phyloP scores from a whole-genome alignment of 2,797 vertebrate species.

The Melanotaenia trifasciata region DNA sequence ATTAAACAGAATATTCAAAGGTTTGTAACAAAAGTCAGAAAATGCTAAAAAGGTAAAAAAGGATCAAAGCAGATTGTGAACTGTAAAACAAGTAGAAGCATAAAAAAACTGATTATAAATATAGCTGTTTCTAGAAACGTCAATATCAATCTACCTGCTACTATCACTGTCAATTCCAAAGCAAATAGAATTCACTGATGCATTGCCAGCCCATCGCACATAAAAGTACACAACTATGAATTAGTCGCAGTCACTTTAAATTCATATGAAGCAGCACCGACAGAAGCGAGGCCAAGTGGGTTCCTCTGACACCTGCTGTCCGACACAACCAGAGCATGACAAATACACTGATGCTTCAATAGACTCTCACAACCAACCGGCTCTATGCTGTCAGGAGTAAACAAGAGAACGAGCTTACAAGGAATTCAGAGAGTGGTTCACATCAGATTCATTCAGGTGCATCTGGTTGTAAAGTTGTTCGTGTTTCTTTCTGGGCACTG shows the following conservation, averaged over 20 bases:
- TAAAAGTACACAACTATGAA: constrained; percentile 13
- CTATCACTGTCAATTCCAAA: constrained; percentile 13
- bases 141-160: constrained; percentile 4
- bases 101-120: background rate
- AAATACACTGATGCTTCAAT: constrained; percentile 62
- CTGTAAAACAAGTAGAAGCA: background rate
- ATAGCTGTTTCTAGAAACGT: constrained; percentile 5
- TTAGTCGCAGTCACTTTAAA: constrained; percentile 52
- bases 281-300: constrained; percentile 41
- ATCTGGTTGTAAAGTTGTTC: constrained; percentile 42
- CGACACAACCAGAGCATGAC: constrained; percentile 63
- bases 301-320: constrained; percentile 65
- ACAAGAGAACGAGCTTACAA: constrained; percentile 43
- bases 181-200: constrained; percentile 18
- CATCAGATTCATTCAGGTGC: constrained; percentile 45
- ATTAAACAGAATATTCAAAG: background rate
- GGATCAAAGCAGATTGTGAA: background rate
- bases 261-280: constrained; percentile 49
- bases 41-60: no score
- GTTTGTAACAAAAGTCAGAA: background rate
- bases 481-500: constrained; percentile 8
- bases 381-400: constrained; percentile 43
- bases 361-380: constrained; percentile 27
- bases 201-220: constrained; percentile 11
- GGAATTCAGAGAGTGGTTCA: constrained; percentile 22